Evolutionary conservation across 2,113 vertebrate genomes (phyloP), one percentile per base, ranked within the genome.

Genomic region (Anguilla japonica): DNA sequence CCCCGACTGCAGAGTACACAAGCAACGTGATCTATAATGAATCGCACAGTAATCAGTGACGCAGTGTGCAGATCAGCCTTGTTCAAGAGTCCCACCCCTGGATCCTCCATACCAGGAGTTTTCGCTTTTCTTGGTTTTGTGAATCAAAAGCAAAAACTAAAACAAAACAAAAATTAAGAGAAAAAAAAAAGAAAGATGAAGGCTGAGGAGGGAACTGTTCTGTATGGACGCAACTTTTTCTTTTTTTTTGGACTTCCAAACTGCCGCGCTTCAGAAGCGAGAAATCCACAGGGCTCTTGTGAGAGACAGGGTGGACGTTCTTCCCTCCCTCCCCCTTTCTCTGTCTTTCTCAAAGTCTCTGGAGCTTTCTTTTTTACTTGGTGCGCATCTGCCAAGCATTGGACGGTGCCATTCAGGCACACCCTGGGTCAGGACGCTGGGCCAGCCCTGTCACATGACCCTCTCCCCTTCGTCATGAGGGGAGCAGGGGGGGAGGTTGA

Each of bases 1-100:
- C 93, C 93, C 94, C 91, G 83, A 89, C 91, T 91, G 93, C 93
- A 94, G 91, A 91, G 87, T 91, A 92, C 89, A 93, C 87, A 93
- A 92, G 91, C 88, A 91, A 91, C 13, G 67, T 91, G 93, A 90
- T 88, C 88, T 90, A 89, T 82, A 94, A 91, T 91, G 84, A 90
- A 85, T 67, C 86, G 82, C 71, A 85, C 71, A 83, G 56, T 89
- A 57, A 89, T 90, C 91, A 87, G 84, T 71, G 75, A 81, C 84
- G 82, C 63, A 34, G 34, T 82, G 88, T 86, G 87, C 88, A 80
- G 88, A 86, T 84, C 90, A 60, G 57, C 90, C 83, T 83, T 83
- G 88, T 87, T 84, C 86, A 87, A 88, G 67, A 20, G 81, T 87
- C 88, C 90, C 88, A 82, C 90, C 88, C 90, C 91, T 91, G 81